These are phyloP conservation scores for Tragelaphus strepsiceros DNA, from an alignment of 2,113 vertebrate species.

Conservation along the genomic window DNA sequence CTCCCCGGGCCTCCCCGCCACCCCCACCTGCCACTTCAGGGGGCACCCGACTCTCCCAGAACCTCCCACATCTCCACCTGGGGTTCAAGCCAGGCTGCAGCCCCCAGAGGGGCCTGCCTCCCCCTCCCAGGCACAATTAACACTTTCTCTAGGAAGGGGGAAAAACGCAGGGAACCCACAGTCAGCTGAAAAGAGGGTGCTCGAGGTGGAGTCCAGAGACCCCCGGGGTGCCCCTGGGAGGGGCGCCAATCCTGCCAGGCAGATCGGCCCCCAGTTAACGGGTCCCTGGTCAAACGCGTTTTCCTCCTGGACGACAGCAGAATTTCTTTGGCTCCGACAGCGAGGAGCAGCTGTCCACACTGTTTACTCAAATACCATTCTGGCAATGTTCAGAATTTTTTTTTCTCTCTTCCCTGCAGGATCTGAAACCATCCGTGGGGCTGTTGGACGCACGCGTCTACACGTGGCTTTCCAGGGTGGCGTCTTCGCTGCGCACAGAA, in stretches of 20 bases:
- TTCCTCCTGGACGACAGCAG: constrained; percentile 6
- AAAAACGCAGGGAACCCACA: not conserved
- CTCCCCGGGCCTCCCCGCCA: not conserved
- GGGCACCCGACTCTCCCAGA: not conserved
- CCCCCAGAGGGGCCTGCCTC: not conserved
- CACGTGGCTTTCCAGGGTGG: not conserved
- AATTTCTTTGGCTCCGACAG: not conserved
- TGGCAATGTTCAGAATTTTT: not conserved
- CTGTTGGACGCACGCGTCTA: not conserved
- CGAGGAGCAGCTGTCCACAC: constrained; percentile 42
- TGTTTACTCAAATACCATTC: constrained; percentile 34
- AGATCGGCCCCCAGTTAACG: not conserved
- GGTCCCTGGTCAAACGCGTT: not conserved
- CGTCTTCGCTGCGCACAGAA: rapidly evolving
- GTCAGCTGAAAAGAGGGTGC: not conserved
- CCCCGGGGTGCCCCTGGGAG: not conserved
- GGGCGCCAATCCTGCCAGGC: rapidly evolving
- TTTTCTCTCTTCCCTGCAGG: not conserved
- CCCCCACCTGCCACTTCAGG: not conserved
- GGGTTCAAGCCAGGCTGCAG: not conserved
- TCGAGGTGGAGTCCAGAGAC: not conserved
- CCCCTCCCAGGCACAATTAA: not conserved
- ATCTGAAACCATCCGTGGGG: not conserved
- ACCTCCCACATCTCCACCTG: not conserved
- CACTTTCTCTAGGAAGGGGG: not conserved